Evolutionary conservation across 2,888 invertebrate genomes (phyloP), one percentile per base, ranked within the genome.

Genomic region (Parnassius glacialis): DNA sequence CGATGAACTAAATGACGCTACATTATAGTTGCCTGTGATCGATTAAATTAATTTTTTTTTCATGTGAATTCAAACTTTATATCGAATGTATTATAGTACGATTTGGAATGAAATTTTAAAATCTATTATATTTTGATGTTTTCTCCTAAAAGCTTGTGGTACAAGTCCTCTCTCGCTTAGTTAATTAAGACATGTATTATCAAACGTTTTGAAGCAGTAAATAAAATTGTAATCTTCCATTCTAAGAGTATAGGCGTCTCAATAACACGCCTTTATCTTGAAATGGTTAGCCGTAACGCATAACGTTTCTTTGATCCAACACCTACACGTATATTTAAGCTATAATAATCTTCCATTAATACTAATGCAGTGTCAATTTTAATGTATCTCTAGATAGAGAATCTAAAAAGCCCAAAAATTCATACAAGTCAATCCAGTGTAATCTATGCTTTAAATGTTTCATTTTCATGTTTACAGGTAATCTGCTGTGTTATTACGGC

Each of bases 111-210:
- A 20, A 52, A 44, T 43, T 47, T 57, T 34, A 41, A 61, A 51
- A 13, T 45, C 52, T 60, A 45, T 48, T 55, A 64, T 64, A 66
- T 65, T 67, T 61, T 60, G 66, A 62, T 57, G 62, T 64, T 64
- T 65, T 65, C 52, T 59, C 59, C 64, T 65, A 67, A 66, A 63
- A 66, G 70, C 68, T 69, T 69, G 64, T 67, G 70, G 83, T 81
- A 80, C 78, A 67, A 70, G 79, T 73, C 74, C 78, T 77, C 84
- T 82, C 86, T 84, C 86, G 87, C 85, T 87, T 80, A 80, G 89
- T 90, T 91, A 91, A 91, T 91, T 90, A 91, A 91, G 91, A 91
- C 90, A 88, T 90, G 88, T 85, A 89, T 90, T 90, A 91, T 90
- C 88, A 84, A 90, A 85, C 87, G 87, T 85, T 88, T 88, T 85